These are phyloP conservation scores for Callipepla squamata DNA, from an alignment of 2,113 vertebrate genomes.

Conservation along the genomic window DNA sequence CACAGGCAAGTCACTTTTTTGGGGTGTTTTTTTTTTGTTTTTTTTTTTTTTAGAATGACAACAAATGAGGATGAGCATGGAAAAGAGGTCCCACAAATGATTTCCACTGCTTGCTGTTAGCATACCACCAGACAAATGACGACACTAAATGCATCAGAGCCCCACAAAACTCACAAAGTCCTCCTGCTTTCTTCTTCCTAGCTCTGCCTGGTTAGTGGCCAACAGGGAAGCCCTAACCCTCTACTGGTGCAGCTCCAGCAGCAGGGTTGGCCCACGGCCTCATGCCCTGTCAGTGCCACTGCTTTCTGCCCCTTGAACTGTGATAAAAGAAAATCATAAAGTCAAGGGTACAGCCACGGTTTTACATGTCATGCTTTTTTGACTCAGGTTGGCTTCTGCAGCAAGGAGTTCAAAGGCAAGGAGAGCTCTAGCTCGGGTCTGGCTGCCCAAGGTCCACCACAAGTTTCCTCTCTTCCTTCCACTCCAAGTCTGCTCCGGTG, in stretches of 20 bases:
- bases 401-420: background rate
- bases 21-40: background rate
- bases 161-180: background rate
- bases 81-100: background rate
- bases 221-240: background rate
- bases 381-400: background rate
- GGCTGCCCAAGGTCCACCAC: background rate
- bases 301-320: background rate
- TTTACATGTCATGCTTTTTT: background rate
- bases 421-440: background rate
- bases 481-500: background rate
- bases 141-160: background rate
- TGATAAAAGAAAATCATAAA: background rate
- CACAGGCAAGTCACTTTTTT: background rate
- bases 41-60: background rate
- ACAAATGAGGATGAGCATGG: constrained; percentile 56
- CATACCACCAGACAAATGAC: constrained; percentile 2
- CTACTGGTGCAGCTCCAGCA: background rate
- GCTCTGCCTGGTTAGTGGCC: background rate
- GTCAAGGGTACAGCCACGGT: background rate
- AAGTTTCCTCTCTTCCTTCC: background rate
- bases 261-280: background rate
- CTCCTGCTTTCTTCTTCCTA: background rate
- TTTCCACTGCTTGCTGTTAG: constrained; percentile 9
- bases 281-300: background rate